Evolutionary conservation across 2,797 vertebrate species (phyloP), one percentile per base, ranked within the genome.

Genomic region (Channa striata): DNA sequence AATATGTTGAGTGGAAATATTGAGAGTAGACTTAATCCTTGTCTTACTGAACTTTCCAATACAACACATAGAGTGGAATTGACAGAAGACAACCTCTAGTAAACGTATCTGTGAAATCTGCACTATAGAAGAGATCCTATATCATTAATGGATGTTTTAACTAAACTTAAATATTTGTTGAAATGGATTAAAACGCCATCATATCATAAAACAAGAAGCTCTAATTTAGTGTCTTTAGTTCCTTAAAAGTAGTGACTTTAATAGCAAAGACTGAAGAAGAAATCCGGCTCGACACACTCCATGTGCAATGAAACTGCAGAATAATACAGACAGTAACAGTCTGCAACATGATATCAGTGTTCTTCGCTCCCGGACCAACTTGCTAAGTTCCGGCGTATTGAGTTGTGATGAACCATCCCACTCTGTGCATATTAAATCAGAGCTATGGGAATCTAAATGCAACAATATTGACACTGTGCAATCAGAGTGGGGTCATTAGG

Each of bases 401-500:
- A 44, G 68, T 74, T 84, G 47, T 72, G 77, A 79, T 64, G 87
- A 84, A 77, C 73, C 71, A 58, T 86, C 78, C 72, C 64, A 81
- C 78, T 78, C 48, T 76, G 78, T 89, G 88, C 74, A 86, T 89
- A 81, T 92, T 89, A 82, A 85, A 90, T 84, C 75, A 88, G 84
- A 83, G 89, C 90, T 83, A 54, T 87, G 87, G 91, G 91, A 93
- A 84, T 93, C 74, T 78, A 91, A 93, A 93, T 87, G 87, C 87
- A 90, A 92, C 92, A 92, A 91, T 93, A 94, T 93, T 94, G 93
- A 93, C 91, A 90, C 77, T 73, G 73, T 90, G 92, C 89, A 93
- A 94, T 93, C 91, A 92, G 81, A 87, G 87, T 11, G 77, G 89
- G 90, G 90, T 92, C 91, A 81, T 93, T 91, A 91, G 87, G 88